Evolutionary conservation across 2,888 invertebrate genomes (phyloP), one percentile per base, ranked within the genome.

Genomic region (Zaprionus lineosus): DNA sequence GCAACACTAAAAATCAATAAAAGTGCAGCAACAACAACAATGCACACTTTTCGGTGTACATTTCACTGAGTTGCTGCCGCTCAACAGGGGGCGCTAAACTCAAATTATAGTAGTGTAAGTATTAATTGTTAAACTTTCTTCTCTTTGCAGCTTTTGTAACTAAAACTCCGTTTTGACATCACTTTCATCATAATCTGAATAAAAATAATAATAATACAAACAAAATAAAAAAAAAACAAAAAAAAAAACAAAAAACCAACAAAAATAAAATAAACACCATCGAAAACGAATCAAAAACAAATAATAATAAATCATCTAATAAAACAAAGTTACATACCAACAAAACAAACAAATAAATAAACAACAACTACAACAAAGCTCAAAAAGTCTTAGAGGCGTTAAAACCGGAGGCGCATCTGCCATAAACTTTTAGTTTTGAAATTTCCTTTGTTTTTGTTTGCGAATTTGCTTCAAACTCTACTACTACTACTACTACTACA

Each of bases 101-200:
- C 26, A 51, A 43, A 33, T 19, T 12, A 28, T 43, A 36, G 39
- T 26, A 29, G 14, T 51, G 26, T 58, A 16, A 15, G 29, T 55
- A 36, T 58, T 64, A 65, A 73, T 62, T 71, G 31, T 50, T 62
- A 7, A 51, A 73, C 53, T 62, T 68, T 67, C 62, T 55, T 68
- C 29, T 65, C 56, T 63, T 87, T 87, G 46, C 85, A 90, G 89
- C 89, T 90, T 89, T 90, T 90, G 89, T 89, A 90, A 89, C 89
- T 90, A 89, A 90, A 90, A 88, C 90, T 90, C 89, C 90, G 89
- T 89, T 90, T 89, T 88, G 88, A 90, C 90, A 90, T 90, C 90
- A 90, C 88, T 89, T 88, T 89, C 89, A 89, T 89, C 89, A 89
- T 89, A 88, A 89, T 86, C 88, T 88, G 87, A 84, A 79, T 84